A percentile compares a stretch with the other conserved stretches of the same genome.
These are phyloP conservation scores for Drosophila trapezifrons DNA, from an alignment of 1,140 invertebrate genomes.

Conservation along the genomic window DNA sequence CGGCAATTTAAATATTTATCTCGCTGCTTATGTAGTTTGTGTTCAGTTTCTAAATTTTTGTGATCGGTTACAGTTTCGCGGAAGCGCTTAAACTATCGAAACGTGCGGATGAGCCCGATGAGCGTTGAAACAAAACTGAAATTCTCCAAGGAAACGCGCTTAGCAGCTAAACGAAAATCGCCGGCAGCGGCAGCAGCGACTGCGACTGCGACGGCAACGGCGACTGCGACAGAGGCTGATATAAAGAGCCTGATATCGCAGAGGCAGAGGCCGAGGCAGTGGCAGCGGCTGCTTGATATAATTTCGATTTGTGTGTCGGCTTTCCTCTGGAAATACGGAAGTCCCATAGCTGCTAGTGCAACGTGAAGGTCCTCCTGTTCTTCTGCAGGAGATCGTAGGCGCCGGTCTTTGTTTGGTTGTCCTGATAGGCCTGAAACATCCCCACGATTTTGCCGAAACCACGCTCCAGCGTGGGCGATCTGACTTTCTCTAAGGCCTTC, in stretches of 20 bases:
- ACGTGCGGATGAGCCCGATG: conserved; percentile 62
- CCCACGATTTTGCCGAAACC: conserved; percentile 48
- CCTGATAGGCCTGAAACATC: conserved; percentile 39
- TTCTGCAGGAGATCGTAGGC: conserved; percentile 3
- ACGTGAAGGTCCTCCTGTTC: not conserved
- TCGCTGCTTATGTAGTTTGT: not conserved
- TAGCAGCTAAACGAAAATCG: conserved; percentile 59
- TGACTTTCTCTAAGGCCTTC: conserved; percentile 32
- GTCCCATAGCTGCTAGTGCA: not conserved
- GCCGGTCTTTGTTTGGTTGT: not conserved
- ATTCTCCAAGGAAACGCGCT: conserved; percentile 74
- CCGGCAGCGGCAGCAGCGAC: conserved; percentile 23
- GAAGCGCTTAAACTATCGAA: conserved; percentile 40
- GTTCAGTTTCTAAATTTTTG: not conserved
- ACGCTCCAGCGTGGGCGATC: conserved; percentile 51
- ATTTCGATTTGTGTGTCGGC: conserved; percentile 19
- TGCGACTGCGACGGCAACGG: conserved; percentile 14
- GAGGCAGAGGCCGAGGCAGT: conserved; percentile 22
- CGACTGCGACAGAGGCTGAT: conserved; percentile 32
- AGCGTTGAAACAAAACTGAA: conserved; percentile 66
- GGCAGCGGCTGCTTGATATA: conserved; percentile 24
- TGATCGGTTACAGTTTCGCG: conserved; percentile 12
- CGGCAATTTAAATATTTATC: not conserved
- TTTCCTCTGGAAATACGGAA: conserved; percentile 5
- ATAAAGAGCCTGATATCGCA: conserved; percentile 35